Percentiles rank a stretch among this genome's conserved stretches.
Conservation (phyloP, 2,888 invertebrate species). For the Thereva unica region DNA sequence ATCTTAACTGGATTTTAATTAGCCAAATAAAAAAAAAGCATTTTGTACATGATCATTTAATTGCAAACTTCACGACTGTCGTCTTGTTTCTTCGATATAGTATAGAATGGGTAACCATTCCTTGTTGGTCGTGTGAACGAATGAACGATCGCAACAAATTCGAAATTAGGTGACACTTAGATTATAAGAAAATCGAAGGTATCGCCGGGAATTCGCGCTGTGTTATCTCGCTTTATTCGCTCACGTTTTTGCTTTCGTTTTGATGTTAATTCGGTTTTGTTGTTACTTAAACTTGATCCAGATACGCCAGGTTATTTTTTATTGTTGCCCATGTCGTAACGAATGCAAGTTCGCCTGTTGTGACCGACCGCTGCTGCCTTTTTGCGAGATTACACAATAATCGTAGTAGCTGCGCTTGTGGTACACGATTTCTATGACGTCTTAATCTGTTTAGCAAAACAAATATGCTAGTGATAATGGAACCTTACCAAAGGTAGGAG, state of each 20-base stretch:
- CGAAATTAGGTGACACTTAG: constrained; percentile 27
- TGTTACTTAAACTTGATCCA: constrained; percentile 15
- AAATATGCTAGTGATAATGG: constrained; percentile 21
- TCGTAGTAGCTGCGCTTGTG: too few species aligned
- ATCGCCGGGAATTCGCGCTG: constrained; percentile 11
- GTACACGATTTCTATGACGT: too few species aligned
- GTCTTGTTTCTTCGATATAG: constrained; percentile 13
- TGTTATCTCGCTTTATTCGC: background rate
- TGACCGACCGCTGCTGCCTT: background rate
- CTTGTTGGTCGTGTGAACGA: background rate
- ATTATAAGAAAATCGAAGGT: constrained; percentile 4
- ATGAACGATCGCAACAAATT: constrained; percentile 19
- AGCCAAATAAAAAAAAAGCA: constrained; percentile 20
- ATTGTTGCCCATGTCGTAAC: background rate
- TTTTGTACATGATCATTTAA: constrained; percentile 19
- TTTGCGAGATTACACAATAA: too few species aligned
- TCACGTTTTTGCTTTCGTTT: constrained; percentile 12
- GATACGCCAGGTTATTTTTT: background rate
- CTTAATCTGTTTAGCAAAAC: background rate
- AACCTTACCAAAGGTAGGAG: background rate
- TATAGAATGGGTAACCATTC: constrained; percentile 11
- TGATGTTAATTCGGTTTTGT: constrained; percentile 2
- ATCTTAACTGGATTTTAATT: constrained; percentile 23
- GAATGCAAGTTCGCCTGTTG: constrained; percentile 11
- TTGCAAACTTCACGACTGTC: constrained; percentile 29